Percentiles rank a stretch among this genome's conserved stretches.
Evolutionary conservation across 2,888 invertebrate species (phyloP).

Genomic region (Drosophila fulvimacula): DNA sequence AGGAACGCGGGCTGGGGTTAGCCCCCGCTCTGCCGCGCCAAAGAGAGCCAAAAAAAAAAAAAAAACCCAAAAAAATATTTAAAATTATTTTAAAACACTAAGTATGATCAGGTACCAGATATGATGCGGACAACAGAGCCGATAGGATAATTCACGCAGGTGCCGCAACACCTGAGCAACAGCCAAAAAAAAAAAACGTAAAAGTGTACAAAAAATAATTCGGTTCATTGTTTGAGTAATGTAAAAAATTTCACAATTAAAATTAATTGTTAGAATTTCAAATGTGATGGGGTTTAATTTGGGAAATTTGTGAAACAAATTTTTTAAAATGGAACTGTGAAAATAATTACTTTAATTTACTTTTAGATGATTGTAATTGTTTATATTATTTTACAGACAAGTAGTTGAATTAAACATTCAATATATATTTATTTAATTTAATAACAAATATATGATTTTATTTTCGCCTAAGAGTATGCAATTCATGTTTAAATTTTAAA

Average conservation of each 20-base stretch:
- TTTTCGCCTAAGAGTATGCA: constrained; percentile 27
- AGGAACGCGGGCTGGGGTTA: constrained; percentile 66
- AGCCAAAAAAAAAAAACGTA: neutral
- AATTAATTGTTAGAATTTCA: constrained; percentile 10
- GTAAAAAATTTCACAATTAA: constrained; percentile 11
- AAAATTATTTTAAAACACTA: neutral
- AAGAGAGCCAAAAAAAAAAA: neutral
- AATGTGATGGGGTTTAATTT: neutral
- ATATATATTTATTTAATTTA: too few species aligned
- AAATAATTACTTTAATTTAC: too few species aligned
- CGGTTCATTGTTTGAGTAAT: constrained; percentile 1
- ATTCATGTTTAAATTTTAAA: neutral
- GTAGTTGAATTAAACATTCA: too few species aligned
- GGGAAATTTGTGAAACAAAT: too few species aligned
- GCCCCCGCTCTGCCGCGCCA: neutral
- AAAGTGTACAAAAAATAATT: neutral
- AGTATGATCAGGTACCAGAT: neutral
- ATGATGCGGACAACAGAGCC: too few species aligned
- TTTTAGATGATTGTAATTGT: too few species aligned
- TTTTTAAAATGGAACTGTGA: too few species aligned
- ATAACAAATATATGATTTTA: neutral
- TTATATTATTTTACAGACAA: too few species aligned
- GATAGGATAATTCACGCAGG: neutral
- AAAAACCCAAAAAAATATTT: constrained; percentile 9
- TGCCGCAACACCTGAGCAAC: neutral